Base-by-base conservation (phyloP, 2,888 invertebrate genomes). In the Cryptus armator region DNA sequence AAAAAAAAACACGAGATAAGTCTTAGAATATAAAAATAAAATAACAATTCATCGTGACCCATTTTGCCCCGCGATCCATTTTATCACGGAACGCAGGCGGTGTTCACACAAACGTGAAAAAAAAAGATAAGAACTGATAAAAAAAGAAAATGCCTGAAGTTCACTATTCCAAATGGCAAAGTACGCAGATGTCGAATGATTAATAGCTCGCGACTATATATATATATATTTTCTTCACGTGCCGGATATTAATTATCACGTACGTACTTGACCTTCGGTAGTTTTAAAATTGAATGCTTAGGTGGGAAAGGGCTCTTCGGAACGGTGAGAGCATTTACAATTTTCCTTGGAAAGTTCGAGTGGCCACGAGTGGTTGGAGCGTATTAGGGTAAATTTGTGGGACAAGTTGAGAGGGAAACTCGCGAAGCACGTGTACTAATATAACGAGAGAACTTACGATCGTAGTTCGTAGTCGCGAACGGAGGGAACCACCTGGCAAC, bases 301-400 rank as follows among this genome's bases (percentile, higher is more conserved):
- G 48, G 32, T 7, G 56, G 16, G n/a, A 43, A 3, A 44, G 14
- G n/a, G 16, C 37, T 9, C 37, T 3, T 37, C 5, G 37, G 5
- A 37, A 37, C 37, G 37, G 32, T 16, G 44, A 44, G 72, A 67
- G 37, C 53, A 51, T 75, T 32, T 71, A 51, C 43, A 32, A 77
- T 81, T 70, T 81, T 81, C 37, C 46, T 10, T n/a, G 53, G 43
- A 75, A 84, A 81, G 74, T 84, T 81, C 48, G 56, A 78, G 81
- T 48, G 12, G 64, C 66, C 44, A 24, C 37, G 59, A 46, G 51
- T 16, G 7, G 29, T 44, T 14, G n/a, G 44, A 64, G 70, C 37
- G 16, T 59, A 74, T 81, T 75, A 75, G 53, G 74, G 75, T 78
- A 70, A 85, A 85, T 85, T 85, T 75, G 66, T 70, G 75, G 56